Conservation (phyloP, 2,888 invertebrate genomes). For the Ophion obscuratus region DNA sequence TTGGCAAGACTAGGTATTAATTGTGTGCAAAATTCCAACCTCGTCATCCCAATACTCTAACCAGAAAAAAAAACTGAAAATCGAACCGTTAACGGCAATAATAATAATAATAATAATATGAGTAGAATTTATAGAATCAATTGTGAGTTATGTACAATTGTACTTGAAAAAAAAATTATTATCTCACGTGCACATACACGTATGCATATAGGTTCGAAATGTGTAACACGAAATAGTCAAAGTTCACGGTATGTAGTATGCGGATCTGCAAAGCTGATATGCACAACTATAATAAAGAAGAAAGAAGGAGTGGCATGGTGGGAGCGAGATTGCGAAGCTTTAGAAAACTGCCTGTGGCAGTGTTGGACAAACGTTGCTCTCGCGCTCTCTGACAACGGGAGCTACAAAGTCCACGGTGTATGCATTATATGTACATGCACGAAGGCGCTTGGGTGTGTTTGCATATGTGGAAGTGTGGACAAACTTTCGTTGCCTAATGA, state of each 20-base stretch:
- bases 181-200: neutral
- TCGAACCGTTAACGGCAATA: too few relatives aligned
- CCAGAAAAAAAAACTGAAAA: too few relatives aligned
- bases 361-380: conserved; percentile 47
- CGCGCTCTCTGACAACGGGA: conserved; percentile 41
- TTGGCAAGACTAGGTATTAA: too few relatives aligned
- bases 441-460: neutral
- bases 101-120: neutral
- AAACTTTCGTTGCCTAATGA: conserved; percentile 28
- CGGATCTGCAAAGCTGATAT: conserved; percentile 76
- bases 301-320: conserved; percentile 40
- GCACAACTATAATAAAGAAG: conserved; percentile 60
- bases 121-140: neutral
- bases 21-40: too few relatives aligned
- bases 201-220: conserved; percentile 51
- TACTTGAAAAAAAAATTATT: neutral
- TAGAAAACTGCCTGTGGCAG: conserved; percentile 54
- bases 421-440: conserved; percentile 1
- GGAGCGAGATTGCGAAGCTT: conserved; percentile 42
- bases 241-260: conserved; percentile 78
- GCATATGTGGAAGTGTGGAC: neutral
- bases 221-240: conserved; percentile 73
- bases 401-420: conserved; percentile 30
- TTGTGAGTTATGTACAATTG: neutral
- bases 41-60: too few relatives aligned